These are phyloP conservation scores for Girardia tigrina DNA, from an alignment of 2,888 invertebrate genomes.

Conservation along the genomic window DNA sequence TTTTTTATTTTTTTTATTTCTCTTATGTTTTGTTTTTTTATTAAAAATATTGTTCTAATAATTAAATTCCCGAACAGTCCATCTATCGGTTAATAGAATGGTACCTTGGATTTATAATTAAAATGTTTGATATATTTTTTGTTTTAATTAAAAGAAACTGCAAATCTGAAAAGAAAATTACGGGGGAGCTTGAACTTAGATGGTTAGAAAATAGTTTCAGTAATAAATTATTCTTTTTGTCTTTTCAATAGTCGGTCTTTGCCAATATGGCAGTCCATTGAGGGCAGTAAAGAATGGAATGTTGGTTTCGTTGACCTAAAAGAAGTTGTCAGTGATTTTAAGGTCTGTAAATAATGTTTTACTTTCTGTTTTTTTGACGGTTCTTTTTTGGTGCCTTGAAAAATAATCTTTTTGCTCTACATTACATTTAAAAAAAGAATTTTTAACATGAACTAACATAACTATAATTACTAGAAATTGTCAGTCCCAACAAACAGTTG, in stretches of 20 bases:
- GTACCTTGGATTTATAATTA: not conserved
- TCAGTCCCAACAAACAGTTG: not conserved
- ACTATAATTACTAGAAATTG: not conserved
- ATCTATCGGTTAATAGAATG: no score
- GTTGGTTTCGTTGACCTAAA: not conserved
- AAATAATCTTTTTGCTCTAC: no score
- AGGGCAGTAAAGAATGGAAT: not conserved
- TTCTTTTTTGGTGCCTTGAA: not conserved
- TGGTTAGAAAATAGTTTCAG: not conserved
- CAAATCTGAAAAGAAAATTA: constrained; percentile 10
- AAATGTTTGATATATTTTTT: not conserved
- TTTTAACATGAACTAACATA: not conserved
- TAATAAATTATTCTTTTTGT: not conserved
- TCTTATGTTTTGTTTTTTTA: no score
- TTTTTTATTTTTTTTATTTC: no score
- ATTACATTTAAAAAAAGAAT: not conserved
- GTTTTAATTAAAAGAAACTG: not conserved
- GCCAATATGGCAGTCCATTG: constrained; percentile 6
- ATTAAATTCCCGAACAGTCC: no score
- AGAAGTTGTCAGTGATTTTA: constrained; percentile 21
- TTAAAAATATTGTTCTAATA: no score
- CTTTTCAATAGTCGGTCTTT: not conserved
- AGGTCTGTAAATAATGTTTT: not conserved
- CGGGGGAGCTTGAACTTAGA: not conserved
- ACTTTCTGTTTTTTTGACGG: not conserved